phyloP scores from a whole-genome alignment of 2,888 invertebrate species.

The Hemaris fuciformis region DNA sequence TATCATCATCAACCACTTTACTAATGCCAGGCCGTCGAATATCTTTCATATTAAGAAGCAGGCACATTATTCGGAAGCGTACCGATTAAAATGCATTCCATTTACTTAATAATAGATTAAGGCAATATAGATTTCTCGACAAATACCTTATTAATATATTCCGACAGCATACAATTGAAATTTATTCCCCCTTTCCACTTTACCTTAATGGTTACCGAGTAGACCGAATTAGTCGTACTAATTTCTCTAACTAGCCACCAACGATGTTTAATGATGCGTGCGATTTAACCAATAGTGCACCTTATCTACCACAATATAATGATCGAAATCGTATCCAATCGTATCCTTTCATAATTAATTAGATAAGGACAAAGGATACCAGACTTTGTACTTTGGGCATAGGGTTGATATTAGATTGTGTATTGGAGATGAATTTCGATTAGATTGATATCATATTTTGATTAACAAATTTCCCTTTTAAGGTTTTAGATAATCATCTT shows the following conservation, averaged over 20 bases:
- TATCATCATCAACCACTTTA: too few relatives aligned
- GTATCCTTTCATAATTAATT: background rate
- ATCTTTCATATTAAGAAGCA: background rate
- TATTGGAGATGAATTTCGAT: constrained; percentile 5
- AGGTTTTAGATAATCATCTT: constrained; percentile 5
- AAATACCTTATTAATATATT: constrained; percentile 6
- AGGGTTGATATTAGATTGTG: background rate
- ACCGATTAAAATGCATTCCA: background rate
- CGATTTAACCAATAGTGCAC: background rate
- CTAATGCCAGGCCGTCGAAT: too few relatives aligned
- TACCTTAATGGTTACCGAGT: background rate
- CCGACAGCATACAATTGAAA: constrained; percentile 3
- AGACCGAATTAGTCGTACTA: constrained; percentile 15
- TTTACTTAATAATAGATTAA: background rate
- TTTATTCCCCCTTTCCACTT: constrained; percentile 3
- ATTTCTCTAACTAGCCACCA: constrained; percentile 16
- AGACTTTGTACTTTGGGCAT: background rate
- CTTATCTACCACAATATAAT: background rate
- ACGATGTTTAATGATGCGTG: constrained; percentile 12
- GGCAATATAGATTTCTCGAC: background rate
- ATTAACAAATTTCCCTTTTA: constrained; percentile 12
- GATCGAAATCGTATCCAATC: background rate
- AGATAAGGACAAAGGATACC: background rate
- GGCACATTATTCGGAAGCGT: background rate
- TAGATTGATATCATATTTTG: constrained; percentile 15